Evolutionary conservation across 2,888 invertebrate species (phyloP).

Genomic region (Ctena decussata): DNA sequence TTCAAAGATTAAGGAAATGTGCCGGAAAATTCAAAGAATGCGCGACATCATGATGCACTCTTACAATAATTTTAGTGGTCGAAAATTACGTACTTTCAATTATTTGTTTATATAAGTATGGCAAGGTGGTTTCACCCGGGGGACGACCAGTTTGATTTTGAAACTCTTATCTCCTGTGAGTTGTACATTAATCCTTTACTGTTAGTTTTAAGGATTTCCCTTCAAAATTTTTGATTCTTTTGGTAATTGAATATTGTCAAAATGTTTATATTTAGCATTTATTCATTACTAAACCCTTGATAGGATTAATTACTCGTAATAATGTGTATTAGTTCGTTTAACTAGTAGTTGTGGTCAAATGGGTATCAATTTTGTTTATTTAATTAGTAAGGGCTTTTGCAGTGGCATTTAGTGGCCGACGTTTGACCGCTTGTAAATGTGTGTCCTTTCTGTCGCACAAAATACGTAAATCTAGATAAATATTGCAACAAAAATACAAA

Average conservation of each 20-base stretch:
- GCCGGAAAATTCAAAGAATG: too few species aligned
- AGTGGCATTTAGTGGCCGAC: background rate
- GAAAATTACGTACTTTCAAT: too few species aligned
- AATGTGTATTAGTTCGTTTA: background rate
- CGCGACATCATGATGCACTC: too few species aligned
- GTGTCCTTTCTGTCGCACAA: background rate
- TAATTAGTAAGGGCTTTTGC: background rate
- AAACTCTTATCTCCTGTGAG: too few species aligned
- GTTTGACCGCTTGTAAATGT: background rate
- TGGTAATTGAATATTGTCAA: background rate
- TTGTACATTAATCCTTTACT: background rate
- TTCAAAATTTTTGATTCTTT: background rate
- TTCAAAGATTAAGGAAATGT: too few species aligned
- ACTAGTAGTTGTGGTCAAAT: background rate
- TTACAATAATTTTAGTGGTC: too few species aligned
- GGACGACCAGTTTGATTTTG: too few species aligned
- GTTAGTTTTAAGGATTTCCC: conserved; percentile 2
- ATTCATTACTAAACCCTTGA: background rate
- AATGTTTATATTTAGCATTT: background rate
- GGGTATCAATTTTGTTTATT: background rate
- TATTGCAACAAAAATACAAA: too few species aligned
- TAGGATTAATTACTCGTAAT: background rate
- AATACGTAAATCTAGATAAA: background rate
- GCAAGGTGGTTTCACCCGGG: too few species aligned
- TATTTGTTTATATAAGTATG: too few species aligned